Evolutionary conservation across 2,113 vertebrate species (phyloP).

Genomic region (Macaca mulatta): DNA sequence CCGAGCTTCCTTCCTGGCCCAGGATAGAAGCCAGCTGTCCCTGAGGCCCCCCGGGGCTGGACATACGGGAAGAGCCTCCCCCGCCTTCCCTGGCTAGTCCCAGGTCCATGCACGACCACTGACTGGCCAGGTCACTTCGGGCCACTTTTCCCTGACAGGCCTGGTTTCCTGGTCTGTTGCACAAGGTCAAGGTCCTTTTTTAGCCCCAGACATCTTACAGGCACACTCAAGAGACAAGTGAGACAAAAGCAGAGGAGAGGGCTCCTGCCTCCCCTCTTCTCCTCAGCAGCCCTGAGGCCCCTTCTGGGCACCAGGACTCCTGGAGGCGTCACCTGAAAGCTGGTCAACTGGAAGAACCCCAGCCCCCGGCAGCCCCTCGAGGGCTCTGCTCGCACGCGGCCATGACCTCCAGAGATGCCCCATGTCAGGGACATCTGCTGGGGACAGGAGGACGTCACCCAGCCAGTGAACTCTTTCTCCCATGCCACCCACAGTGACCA

Average conservation of each 20-base stretch:
- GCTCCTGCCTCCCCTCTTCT: neutral
- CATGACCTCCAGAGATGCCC: neutral
- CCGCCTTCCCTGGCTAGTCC: neutral
- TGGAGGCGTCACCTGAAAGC: neutral
- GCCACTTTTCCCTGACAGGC: neutral
- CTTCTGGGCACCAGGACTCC: neutral
- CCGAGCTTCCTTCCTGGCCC: neutral
- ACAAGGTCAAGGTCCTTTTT: neutral
- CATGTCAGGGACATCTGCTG: neutral
- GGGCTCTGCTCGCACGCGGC: accelerated
- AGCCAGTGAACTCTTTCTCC: neutral
- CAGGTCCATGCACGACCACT: neutral
- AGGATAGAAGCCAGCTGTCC: neutral
- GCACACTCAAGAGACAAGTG: neutral
- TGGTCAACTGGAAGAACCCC: neutral
- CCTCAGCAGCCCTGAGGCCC: neutral
- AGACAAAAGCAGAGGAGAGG: neutral
- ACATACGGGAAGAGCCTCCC: accelerated
- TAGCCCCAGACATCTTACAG: neutral
- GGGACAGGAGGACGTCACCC: neutral
- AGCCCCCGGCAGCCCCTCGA: neutral
- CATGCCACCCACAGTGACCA: too few species aligned
- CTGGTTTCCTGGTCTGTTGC: neutral
- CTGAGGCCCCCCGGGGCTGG: neutral
- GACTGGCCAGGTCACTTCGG: neutral